These are phyloP conservation scores for Pseudobourletiella spinata DNA, from an alignment of 1,140 invertebrate genomes.

Conservation along the genomic window DNA sequence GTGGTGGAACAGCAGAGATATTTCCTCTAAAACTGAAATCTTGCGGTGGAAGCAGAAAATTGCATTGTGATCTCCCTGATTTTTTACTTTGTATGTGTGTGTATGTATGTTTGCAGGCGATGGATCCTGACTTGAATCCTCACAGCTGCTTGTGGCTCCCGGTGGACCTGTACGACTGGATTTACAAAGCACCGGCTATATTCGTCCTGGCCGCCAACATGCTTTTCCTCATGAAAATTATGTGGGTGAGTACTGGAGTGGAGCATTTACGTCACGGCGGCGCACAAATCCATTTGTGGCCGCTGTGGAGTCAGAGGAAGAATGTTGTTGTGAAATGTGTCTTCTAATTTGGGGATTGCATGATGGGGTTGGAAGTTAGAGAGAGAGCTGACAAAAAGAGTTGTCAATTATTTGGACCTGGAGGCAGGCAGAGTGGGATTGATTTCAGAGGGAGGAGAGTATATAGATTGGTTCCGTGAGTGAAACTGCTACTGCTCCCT, in stretches of 20 bases:
- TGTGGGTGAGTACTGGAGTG: conserved; percentile 77
- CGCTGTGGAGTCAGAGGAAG: neutral
- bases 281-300: neutral
- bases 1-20: too few species aligned
- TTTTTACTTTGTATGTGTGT: too few species aligned
- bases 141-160: conserved; percentile 53
- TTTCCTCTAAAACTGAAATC: too few species aligned
- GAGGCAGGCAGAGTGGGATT: too few species aligned
- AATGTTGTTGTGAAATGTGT: too few species aligned
- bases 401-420: too few species aligned
- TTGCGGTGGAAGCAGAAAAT: too few species aligned
- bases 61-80: too few species aligned
- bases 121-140: neutral
- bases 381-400: neutral
- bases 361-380: neutral
- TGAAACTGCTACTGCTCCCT: too few species aligned
- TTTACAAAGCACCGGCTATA: conserved; percentile 65
- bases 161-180: conserved; percentile 64
- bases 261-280: neutral
- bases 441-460: too few species aligned
- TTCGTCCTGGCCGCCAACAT: conserved; percentile 67
- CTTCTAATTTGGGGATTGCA: neutral
- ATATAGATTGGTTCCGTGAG: too few species aligned
- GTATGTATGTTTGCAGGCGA: too few species aligned
- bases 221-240: conserved; percentile 77